phyloP scores from a whole-genome alignment of 1,140 invertebrate species.

The Listronotus oregonensis region DNA sequence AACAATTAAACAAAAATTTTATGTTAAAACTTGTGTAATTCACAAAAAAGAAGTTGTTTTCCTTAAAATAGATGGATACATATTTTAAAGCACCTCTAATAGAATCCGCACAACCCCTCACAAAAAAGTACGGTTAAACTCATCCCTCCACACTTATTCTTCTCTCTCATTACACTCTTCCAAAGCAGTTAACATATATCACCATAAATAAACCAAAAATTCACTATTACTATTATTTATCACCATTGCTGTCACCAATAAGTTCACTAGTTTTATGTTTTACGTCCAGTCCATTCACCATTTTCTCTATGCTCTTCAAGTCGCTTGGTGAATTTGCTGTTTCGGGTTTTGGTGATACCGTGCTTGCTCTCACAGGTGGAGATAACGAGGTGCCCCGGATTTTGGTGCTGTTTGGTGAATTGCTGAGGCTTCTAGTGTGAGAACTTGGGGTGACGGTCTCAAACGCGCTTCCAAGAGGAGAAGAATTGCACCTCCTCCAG shows the following conservation, averaged over 20 bases:
- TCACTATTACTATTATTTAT: constrained; percentile 48
- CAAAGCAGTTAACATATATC: not conserved
- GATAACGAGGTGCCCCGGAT: constrained; percentile 59
- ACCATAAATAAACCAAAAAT: constrained; percentile 7
- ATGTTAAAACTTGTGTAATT: no score
- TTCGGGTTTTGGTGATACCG: constrained; percentile 54
- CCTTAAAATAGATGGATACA: no score
- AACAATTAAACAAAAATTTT: no score
- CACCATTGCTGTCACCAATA: constrained; percentile 38
- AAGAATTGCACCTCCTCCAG: constrained; percentile 53
- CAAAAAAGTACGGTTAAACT: not conserved
- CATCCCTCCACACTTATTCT: not conserved
- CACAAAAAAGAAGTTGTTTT: no score
- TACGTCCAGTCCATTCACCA: constrained; percentile 91
- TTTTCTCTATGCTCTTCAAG: constrained; percentile 94
- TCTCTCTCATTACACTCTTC: no score
- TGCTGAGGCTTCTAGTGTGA: constrained; percentile 67
- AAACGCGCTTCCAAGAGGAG: constrained; percentile 76
- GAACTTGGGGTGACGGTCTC: constrained; percentile 80
- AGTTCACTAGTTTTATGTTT: constrained; percentile 57
- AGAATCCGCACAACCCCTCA: not conserved
- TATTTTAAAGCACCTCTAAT: not conserved
- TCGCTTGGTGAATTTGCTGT: constrained; percentile 66
- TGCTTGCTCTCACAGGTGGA: constrained; percentile 58
- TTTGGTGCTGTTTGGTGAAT: constrained; percentile 62